A percentile compares a stretch with the other conserved stretches of the same genome.
Evolutionary conservation across 1,140 invertebrate genomes (phyloP).

Genomic region (Drosophila kikkawai): DNA sequence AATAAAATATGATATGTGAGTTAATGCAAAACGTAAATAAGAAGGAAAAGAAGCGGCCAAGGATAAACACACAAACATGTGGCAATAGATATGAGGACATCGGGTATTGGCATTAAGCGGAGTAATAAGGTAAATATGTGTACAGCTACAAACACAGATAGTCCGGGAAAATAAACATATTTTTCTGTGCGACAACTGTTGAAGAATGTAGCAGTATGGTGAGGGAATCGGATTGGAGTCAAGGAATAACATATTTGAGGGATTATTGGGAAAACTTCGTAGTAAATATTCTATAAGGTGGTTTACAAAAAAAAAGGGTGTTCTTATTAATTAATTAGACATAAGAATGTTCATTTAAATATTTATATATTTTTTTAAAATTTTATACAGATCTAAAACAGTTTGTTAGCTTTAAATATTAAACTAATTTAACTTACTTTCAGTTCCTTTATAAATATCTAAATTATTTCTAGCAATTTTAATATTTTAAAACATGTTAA

Average conservation of each 20-base stretch:
- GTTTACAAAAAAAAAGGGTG: not conserved
- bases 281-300: not conserved
- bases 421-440: too few species aligned
- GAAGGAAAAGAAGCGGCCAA: constrained; percentile 24
- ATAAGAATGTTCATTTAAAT: too few species aligned
- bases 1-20: constrained; percentile 53
- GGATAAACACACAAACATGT: constrained; percentile 39
- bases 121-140: constrained; percentile 65
- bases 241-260: not conserved
- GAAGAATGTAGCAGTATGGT: constrained; percentile 15
- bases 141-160: constrained; percentile 37
- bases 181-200: constrained; percentile 37
- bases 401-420: too few species aligned
- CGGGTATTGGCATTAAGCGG: constrained; percentile 43
- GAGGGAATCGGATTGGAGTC: not conserved
- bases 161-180: constrained; percentile 25
- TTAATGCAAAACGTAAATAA: constrained; percentile 66
- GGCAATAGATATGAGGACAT: constrained; percentile 34
- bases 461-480: not conserved
- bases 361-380: not conserved
- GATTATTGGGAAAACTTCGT: not conserved
- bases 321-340: not conserved
- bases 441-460: too few species aligned
- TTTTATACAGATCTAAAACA: too few species aligned
- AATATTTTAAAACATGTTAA: not conserved